A percentile compares a stretch with the other conserved stretches of the same genome.
Conservation (phyloP, 2,888 invertebrate species). For the Callyntrura guangdongensis region DNA sequence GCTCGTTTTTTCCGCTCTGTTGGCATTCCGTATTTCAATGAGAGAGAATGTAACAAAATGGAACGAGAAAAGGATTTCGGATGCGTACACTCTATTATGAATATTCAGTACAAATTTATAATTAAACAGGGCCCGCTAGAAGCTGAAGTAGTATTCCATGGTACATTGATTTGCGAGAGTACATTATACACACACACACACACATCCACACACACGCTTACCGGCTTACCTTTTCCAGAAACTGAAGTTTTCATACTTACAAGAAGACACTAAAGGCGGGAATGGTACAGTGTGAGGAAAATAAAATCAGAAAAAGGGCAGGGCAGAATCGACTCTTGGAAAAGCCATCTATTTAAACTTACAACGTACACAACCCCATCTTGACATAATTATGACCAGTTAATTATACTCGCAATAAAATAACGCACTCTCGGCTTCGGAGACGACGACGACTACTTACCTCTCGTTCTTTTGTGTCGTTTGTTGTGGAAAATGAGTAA, state of each 20-base stretch:
- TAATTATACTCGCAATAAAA: slow-evolving; percentile 58
- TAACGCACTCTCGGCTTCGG: background rate
- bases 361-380: slow-evolving; percentile 7
- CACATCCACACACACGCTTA: background rate
- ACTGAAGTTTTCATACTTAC: too few relatives aligned
- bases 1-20: slow-evolving; percentile 50
- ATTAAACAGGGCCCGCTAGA: background rate
- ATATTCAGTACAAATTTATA: background rate
- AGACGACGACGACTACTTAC: too few relatives aligned
- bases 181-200: background rate
- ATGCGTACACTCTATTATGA: background rate
- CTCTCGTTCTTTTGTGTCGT: background rate
- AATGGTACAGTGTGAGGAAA: background rate
- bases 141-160: background rate
- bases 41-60: background rate
- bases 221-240: too few relatives aligned
- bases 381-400: slow-evolving; percentile 77
- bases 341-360: slow-evolving; percentile 39
- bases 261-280: background rate
- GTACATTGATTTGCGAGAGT: too few relatives aligned
- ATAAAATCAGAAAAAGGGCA: slow-evolving; percentile 47
- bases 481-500: background rate
- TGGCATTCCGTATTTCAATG: slow-evolving; percentile 36
- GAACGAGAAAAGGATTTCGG: background rate
- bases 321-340: background rate